Evolutionary conservation across 2,113 vertebrate species (phyloP).

Genomic region (Atlantisia rogersi): DNA sequence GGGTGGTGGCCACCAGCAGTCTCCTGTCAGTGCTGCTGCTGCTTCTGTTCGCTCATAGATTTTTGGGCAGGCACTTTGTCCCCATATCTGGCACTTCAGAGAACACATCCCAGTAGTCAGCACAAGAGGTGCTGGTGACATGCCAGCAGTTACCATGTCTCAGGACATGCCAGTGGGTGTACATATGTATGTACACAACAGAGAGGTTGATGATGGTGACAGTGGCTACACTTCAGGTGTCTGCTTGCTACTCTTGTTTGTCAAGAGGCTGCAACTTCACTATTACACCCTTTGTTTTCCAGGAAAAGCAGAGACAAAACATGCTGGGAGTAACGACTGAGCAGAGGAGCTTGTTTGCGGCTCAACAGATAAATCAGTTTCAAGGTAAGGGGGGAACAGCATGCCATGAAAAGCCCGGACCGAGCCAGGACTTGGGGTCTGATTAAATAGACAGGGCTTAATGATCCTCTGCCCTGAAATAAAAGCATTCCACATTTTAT

Average conservation of each 20-base stretch:
- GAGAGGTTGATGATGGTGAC: not conserved
- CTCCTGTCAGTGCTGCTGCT: not conserved
- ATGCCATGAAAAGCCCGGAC: not conserved
- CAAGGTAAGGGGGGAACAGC: conserved; percentile 76
- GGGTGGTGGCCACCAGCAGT: not conserved
- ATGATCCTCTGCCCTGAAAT: not conserved
- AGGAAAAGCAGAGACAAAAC: conserved; percentile 85
- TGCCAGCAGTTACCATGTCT: not conserved
- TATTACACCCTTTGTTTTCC: conserved; percentile 55
- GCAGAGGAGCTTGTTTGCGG: conserved; percentile 64
- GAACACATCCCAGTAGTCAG: not conserved
- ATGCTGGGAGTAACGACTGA: conserved; percentile 78
- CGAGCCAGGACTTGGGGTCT: not conserved
- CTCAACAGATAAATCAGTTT: conserved; percentile 84
- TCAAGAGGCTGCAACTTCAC: not conserved
- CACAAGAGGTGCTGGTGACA: not conserved
- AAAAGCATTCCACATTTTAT: not conserved
- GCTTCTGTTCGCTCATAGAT: not conserved
- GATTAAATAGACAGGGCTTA: not conserved
- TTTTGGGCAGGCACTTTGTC: not conserved
- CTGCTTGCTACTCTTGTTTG: not conserved
- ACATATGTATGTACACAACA: too few relatives aligned
- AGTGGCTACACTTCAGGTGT: not conserved
- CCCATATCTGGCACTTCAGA: not conserved
- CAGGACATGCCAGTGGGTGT: too few relatives aligned